Percentiles rank a stretch among this genome's conserved stretches.
Conservation (phyloP, 2,797 vertebrate genomes). For the Pseudotriccus pelzelni region DNA sequence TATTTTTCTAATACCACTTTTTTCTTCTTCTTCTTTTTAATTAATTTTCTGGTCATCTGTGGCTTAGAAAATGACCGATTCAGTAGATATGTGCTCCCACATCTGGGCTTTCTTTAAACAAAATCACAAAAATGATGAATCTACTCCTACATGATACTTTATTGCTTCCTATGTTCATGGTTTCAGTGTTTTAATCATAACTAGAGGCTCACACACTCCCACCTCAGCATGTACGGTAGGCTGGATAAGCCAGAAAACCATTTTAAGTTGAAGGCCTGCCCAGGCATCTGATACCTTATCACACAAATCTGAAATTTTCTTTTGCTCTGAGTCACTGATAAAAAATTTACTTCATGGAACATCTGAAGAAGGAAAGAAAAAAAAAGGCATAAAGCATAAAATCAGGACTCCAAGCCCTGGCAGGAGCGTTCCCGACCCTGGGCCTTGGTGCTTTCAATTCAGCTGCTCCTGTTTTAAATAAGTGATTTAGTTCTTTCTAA, state of each 20-base stretch:
- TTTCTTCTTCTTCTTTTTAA: not conserved
- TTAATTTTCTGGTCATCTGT: constrained; percentile 14
- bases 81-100: not conserved
- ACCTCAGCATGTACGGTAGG: not conserved
- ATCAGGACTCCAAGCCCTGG: not conserved
- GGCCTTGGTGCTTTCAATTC: not conserved
- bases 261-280: not conserved
- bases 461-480: not conserved
- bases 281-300: constrained; percentile 11
- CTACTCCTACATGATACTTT: not conserved
- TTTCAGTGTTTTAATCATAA: not conserved
- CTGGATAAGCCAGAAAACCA: not conserved
- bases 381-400: not conserved
- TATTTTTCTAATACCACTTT: not conserved
- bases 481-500: not conserved
- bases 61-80: not conserved
- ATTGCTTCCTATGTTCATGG: not conserved
- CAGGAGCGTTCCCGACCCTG: not conserved
- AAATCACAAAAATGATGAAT: not conserved
- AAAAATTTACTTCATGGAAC: constrained; percentile 11
- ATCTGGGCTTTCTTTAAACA: constrained; percentile 31
- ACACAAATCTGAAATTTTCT: not conserved
- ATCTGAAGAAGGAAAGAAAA: not conserved
- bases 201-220: not conserved
- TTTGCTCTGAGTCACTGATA: constrained; percentile 7